Percentiles rank a stretch among this genome's conserved stretches.
Evolutionary conservation across 1,140 invertebrate species (phyloP).

Genomic region (Telenomus remus): DNA sequence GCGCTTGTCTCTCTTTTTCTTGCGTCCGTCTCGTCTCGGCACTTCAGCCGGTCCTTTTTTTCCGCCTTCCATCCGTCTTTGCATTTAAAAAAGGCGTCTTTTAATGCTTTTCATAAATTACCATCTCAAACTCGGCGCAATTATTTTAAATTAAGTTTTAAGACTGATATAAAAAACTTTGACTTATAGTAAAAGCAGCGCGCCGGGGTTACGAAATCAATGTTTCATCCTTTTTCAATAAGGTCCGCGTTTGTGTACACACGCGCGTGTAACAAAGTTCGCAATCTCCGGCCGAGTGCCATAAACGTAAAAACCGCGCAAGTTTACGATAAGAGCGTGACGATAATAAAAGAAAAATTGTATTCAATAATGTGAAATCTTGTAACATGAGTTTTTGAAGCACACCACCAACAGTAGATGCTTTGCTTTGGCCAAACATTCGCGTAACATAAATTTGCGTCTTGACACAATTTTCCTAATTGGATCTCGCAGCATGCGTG

Average conservation of each 20-base stretch:
- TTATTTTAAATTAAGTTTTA: conserved; percentile 46
- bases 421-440: conserved; percentile 52
- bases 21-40: neutral
- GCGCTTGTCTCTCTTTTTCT: neutral
- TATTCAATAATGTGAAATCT: conserved; percentile 46
- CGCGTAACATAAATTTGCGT: conserved; percentile 52
- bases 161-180: conserved; percentile 18
- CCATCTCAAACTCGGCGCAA: conserved; percentile 20
- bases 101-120: conserved; percentile 38
- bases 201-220: conserved; percentile 3
- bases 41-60: conserved; percentile 3
- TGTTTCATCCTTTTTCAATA: conserved; percentile 42
- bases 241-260: conserved; percentile 32
- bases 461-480: conserved; percentile 58
- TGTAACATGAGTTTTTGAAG: conserved; percentile 37
- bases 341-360: conserved; percentile 50
- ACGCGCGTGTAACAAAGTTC: conserved; percentile 40
- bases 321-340: conserved; percentile 40
- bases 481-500: conserved; percentile 45
- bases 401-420: conserved; percentile 8
- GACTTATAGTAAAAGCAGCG: conserved; percentile 32
- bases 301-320: conserved; percentile 44
- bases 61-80: neutral
- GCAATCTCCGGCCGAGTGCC: conserved; percentile 8
- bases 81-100: conserved; percentile 25